phyloP scores from a whole-genome alignment of 2,797 vertebrate species.

The Myotis pilosus region DNA sequence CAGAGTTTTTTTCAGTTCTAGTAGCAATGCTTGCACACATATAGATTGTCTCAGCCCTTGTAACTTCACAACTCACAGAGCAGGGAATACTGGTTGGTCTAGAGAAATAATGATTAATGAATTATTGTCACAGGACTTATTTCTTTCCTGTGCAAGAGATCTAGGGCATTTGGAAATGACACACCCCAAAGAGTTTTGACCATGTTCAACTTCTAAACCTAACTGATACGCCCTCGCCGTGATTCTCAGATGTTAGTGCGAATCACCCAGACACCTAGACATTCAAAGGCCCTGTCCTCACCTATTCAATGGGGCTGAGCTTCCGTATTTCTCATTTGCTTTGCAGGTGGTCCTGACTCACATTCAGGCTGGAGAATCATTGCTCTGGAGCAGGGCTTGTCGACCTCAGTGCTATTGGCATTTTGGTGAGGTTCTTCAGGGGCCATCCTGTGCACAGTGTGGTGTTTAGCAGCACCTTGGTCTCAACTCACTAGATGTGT shows the following conservation, averaged over 20 bases:
- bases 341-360: not conserved
- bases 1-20: not conserved
- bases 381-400: not conserved
- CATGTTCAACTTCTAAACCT: not conserved
- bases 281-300: not conserved
- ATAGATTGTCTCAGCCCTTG: not conserved
- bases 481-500: not conserved
- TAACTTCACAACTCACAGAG: not conserved
- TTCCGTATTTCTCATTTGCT: not conserved
- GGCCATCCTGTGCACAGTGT: rapidly evolving
- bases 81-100: not conserved
- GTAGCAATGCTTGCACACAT: not conserved
- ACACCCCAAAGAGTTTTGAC: not conserved
- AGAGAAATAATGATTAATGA: not conserved
- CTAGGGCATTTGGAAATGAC: not conserved
- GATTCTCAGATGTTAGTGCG: not conserved
- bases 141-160: not conserved
- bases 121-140: not conserved
- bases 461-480: not conserved
- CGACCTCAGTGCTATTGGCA: rapidly evolving
- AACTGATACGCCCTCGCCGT: not conserved
- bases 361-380: not conserved
- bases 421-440: not conserved
- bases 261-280: not conserved
- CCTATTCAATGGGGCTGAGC: not conserved